Percentiles rank a stretch among this genome's conserved stretches.
Conservation (phyloP, 2,797 vertebrate species). For the Distichodus sexfasciatus region DNA sequence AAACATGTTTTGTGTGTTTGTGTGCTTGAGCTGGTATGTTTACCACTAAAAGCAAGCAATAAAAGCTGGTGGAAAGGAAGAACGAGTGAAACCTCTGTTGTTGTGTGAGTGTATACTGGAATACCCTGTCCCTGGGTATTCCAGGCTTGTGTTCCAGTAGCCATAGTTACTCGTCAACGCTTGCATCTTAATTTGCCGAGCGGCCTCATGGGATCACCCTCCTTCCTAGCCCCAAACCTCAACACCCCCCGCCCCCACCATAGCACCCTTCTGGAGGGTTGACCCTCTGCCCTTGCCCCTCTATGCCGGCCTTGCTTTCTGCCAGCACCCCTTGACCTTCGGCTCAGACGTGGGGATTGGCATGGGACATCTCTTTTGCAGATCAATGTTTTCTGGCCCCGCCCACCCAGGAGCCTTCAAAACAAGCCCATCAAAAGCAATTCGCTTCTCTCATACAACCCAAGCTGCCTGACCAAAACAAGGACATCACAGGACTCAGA, state of each 20-base stretch:
- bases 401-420: conserved; percentile 15
- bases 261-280: conserved; percentile 31
- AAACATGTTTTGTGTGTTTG: background rate
- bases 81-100: background rate
- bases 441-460: conserved; percentile 7
- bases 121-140: conserved; percentile 18
- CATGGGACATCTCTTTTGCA: conserved; percentile 41
- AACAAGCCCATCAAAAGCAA: conserved; percentile 38
- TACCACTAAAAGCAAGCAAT: conserved; percentile 9
- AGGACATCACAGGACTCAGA: conserved; percentile 11
- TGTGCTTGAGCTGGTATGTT: background rate
- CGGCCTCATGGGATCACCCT: conserved; percentile 39
- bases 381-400: conserved; percentile 36
- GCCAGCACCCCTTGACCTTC: conserved; percentile 31
- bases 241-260: background rate
- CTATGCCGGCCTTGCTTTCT: conserved; percentile 21
- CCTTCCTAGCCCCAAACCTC: no score
- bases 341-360: conserved; percentile 30
- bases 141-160: conserved; percentile 34
- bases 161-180: conserved; percentile 49
- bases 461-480: conserved; percentile 21
- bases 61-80: background rate
- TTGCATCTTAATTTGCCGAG: conserved; percentile 52
- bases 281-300: conserved; percentile 35
- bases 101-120: conserved; percentile 22